Percentiles rank a stretch among this genome's conserved stretches.
Evolutionary conservation across 2,797 vertebrate genomes (phyloP).

Genomic region (Pyrrhura leucotis): DNA sequence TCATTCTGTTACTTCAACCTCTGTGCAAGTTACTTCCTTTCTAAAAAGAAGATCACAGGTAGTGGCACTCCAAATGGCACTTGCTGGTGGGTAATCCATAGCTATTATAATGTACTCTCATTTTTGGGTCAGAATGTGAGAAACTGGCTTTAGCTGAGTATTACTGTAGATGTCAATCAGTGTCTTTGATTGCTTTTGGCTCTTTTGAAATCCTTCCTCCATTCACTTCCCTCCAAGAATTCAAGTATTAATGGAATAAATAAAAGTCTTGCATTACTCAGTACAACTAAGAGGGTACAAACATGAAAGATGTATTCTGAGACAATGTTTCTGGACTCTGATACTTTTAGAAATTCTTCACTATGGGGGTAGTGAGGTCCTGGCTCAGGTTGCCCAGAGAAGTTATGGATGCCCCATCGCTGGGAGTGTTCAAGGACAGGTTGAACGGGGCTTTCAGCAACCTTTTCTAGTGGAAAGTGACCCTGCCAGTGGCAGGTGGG

Average conservation of each 20-base stretch:
- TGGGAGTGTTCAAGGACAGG: not conserved
- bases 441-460: not conserved
- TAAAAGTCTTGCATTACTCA: not conserved
- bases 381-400: not conserved
- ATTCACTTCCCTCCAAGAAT: not conserved
- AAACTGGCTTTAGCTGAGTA: not conserved
- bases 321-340: not conserved
- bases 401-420: not conserved
- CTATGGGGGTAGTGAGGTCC: not conserved
- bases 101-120: not conserved
- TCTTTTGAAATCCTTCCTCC: not conserved
- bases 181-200: not conserved
- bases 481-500: not conserved
- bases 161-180: not conserved
- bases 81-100: not conserved
- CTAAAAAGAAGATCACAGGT: not conserved
- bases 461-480: not conserved
- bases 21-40: constrained; percentile 19
- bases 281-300: not conserved
- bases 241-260: not conserved
- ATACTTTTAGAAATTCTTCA: not conserved
- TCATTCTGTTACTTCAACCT: not conserved
- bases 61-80: not conserved
- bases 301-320: not conserved
- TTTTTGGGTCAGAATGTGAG: not conserved